These are phyloP conservation scores for Phrynocephalus vlangalii DNA, from an alignment of 2,797 vertebrate species.

Conservation along the genomic window DNA sequence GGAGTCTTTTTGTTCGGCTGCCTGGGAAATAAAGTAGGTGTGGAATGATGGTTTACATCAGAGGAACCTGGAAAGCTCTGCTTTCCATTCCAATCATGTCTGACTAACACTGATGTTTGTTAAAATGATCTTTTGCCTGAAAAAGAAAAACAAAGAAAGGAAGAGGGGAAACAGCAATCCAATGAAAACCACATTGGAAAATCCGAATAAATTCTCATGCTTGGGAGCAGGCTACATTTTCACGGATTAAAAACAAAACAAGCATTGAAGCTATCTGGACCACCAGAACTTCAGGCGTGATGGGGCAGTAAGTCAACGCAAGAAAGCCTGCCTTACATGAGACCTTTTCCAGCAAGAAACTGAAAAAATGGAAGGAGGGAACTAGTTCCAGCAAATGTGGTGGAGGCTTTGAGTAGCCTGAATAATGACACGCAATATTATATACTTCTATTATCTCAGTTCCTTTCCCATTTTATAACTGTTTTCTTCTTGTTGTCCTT, in stretches of 20 bases:
- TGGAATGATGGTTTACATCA: not conserved
- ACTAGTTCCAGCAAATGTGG: not conserved
- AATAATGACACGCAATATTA: not conserved
- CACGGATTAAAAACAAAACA: not conserved
- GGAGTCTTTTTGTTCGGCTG: not conserved
- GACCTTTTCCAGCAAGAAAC: not conserved
- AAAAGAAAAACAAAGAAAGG: too few relatives aligned
- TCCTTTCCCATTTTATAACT: too few relatives aligned
- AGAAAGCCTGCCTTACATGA: not conserved
- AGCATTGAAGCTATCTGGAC: not conserved
- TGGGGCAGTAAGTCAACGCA: not conserved
- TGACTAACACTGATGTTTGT: not conserved
- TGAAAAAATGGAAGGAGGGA: too few relatives aligned
- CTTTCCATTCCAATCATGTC: slow-evolving; percentile 8
- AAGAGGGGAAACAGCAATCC: not conserved
- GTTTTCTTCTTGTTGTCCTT: too few relatives aligned
- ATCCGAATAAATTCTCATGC: not conserved
- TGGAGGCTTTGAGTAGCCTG: not conserved
- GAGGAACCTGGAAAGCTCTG: not conserved
- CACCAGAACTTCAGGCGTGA: not conserved
- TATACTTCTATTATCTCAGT: too few relatives aligned
- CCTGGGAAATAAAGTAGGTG: not conserved
- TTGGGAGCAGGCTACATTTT: not conserved
- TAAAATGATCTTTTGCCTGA: slow-evolving; percentile 2
- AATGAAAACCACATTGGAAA: not conserved